Evolutionary conservation across 2,888 invertebrate species (phyloP), one percentile per base, ranked within the genome.

Genomic region (Xiphydria camelus): DNA sequence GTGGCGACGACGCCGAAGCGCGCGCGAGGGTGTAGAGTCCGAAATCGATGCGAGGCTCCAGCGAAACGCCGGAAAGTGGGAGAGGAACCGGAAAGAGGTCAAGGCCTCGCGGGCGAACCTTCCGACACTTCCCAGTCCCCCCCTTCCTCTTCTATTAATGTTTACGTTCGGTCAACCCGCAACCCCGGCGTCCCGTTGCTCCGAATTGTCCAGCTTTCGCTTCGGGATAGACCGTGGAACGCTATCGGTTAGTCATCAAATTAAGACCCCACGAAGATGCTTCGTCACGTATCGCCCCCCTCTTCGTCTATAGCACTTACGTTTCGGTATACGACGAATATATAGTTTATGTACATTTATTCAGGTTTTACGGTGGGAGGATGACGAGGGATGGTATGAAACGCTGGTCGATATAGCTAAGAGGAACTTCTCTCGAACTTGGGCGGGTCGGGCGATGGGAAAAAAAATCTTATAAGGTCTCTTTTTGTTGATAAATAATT

Each of bases 21-120:
- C n/a, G n/a, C n/a, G n/a, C n/a, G n/a, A n/a, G n/a, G n/a, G n/a
- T n/a, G n/a, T n/a, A 41, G 48, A 40, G 45, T 9, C 18, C 51
- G 46, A 53, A 59, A 62, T 62, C 61, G 60, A 62, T 62, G 57
- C 52, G 49, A 39, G 47, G 48, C 40, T 43, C 38, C 36, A 6
- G 17, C n/a, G 34, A 18, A 34, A 34, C n/a, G 6, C 45, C 37
- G 46, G 45, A 51, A 47, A 47, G 45, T 45, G 41, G 47, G 31
- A 38, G 19, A 20, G 41, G 20, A 41, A 38, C 26, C 23, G 38
- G 38, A 50, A 48, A 19, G 25, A 47, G 60, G 62, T 62, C 62
- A 60, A 62, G 62, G 62, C 50, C 53, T 48, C 38, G 3, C 32
- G n/a, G n/a, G n/a, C 2, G 12, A 7, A 29, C 12, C 29, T 14